Evolutionary conservation across 2,113 vertebrate genomes (phyloP).

Genomic region (Nycticryphes semicollaris): DNA sequence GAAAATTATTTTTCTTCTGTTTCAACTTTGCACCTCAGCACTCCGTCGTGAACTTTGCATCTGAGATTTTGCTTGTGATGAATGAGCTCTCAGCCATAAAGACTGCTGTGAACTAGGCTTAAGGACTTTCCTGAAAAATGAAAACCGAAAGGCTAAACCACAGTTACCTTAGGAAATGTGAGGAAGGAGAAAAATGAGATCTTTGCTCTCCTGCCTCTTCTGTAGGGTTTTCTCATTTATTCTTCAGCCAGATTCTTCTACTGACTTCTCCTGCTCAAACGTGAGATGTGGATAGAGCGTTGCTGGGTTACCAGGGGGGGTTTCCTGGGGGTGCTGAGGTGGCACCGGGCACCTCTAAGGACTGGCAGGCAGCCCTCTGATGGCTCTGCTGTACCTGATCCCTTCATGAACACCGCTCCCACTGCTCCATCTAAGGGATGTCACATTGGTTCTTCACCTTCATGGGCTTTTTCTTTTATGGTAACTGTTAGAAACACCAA

Average conservation of each 20-base stretch:
- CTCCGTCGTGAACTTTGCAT: conserved; percentile 24
- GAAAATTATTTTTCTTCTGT: conserved; percentile 21
- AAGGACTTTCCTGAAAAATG: conserved; percentile 39
- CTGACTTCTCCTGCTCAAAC: neutral
- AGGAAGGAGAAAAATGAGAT: neutral
- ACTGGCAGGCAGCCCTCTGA: neutral
- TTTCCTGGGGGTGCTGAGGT: neutral
- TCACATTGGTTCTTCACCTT: neutral
- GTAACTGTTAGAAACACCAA: neutral
- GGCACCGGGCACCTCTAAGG: neutral
- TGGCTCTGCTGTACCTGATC: neutral
- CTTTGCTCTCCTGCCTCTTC: neutral
- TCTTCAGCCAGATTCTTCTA: neutral
- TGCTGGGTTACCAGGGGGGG: too few relatives aligned
- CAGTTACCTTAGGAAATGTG: neutral
- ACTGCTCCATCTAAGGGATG: neutral
- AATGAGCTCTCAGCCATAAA: conserved; percentile 37
- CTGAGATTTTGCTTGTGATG: conserved; percentile 37
- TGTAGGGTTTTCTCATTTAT: neutral
- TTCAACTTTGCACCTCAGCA: conserved; percentile 34
- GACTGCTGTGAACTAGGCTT: conserved; percentile 12
- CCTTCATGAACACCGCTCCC: accelerated
- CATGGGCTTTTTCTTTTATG: neutral
- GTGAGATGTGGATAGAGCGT: accelerated
- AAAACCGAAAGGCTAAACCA: conserved; percentile 33